phyloP scores from a whole-genome alignment of 1,140 invertebrate genomes.

The Caerostris darwini region DNA sequence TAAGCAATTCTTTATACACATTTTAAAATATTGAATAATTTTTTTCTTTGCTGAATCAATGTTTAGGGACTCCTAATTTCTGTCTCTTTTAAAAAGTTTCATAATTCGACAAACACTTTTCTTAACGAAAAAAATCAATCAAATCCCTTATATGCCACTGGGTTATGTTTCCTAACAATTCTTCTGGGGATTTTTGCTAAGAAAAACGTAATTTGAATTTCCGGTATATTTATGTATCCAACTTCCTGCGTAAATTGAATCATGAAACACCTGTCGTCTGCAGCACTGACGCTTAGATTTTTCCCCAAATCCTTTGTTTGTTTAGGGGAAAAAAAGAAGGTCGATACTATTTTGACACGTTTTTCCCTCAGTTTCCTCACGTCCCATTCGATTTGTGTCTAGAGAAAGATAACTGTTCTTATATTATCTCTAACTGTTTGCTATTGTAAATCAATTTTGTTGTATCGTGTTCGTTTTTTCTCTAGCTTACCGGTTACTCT shows the following conservation, averaged over 20 bases:
- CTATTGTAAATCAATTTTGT: neutral
- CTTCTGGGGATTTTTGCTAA: neutral
- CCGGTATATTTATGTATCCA: conserved; percentile 61
- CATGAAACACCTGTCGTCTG: conserved; percentile 54
- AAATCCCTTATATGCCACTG: too few species aligned
- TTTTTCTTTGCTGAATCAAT: too few species aligned
- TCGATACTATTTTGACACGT: conserved; percentile 60
- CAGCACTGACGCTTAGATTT: neutral
- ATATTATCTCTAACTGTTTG: conserved; percentile 2
- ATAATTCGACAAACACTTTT: too few species aligned
- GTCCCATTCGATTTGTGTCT: conserved; percentile 31
- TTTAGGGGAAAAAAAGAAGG: neutral
- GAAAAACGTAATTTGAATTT: conserved; percentile 60
- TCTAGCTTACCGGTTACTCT: neutral
- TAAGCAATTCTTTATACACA: too few species aligned
- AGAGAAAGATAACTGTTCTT: neutral
- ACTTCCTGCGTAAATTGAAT: conserved; percentile 65
- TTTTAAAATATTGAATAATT: too few species aligned
- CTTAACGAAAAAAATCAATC: too few species aligned
- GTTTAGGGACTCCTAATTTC: too few species aligned
- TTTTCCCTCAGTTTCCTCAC: neutral
- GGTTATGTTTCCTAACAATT: conserved; percentile 37
- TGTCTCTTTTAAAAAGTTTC: too few species aligned
- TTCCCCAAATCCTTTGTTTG: neutral
- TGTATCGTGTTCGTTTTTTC: too few species aligned